Percentiles rank a stretch among this genome's conserved stretches.
Conservation (phyloP, 2,888 invertebrate genomes). For the Thecophora atra region DNA sequence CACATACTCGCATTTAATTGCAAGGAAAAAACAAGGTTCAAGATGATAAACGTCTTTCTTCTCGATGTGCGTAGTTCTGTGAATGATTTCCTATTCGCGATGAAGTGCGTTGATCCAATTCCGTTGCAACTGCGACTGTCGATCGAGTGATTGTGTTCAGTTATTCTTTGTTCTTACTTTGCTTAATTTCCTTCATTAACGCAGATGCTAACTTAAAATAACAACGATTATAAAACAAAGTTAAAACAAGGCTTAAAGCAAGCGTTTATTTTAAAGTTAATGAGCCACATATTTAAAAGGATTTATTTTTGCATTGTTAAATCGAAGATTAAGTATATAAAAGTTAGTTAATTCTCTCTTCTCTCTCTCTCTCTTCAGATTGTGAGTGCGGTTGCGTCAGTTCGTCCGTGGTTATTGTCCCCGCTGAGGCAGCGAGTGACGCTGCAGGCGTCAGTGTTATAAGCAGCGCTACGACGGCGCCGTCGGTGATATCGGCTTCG, state of each 20-base stretch:
- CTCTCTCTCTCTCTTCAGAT: slow-evolving; percentile 46
- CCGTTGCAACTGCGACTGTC: neutral
- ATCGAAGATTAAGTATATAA: too few relatives aligned
- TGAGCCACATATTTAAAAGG: too few relatives aligned
- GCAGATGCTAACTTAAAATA: too few relatives aligned
- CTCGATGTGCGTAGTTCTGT: slow-evolving; percentile 9
- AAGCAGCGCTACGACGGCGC: slow-evolving; percentile 33
- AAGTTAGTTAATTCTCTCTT: neutral
- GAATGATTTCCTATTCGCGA: slow-evolving; percentile 17
- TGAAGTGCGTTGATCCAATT: slow-evolving; percentile 12
- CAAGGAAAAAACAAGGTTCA: too few relatives aligned
- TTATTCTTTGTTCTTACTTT: slow-evolving; percentile 49
- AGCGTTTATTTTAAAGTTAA: too few relatives aligned
- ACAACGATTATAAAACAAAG: neutral
- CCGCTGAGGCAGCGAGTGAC: slow-evolving; percentile 24
- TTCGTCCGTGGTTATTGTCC: slow-evolving; percentile 46
- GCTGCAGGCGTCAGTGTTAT: slow-evolving; percentile 40
- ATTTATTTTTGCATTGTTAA: too few relatives aligned
- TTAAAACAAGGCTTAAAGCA: neutral
- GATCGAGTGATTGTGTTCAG: neutral
- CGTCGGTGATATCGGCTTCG: slow-evolving; percentile 52
- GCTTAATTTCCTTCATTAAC: too few relatives aligned
- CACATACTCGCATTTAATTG: too few relatives aligned
- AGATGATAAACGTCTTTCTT: neutral
- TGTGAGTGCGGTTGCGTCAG: slow-evolving; percentile 67